Percentiles rank a stretch among this genome's conserved stretches.
phyloP scores from a whole-genome alignment of 2,888 invertebrate genomes.

The Lepidocyrtoides sp. region DNA sequence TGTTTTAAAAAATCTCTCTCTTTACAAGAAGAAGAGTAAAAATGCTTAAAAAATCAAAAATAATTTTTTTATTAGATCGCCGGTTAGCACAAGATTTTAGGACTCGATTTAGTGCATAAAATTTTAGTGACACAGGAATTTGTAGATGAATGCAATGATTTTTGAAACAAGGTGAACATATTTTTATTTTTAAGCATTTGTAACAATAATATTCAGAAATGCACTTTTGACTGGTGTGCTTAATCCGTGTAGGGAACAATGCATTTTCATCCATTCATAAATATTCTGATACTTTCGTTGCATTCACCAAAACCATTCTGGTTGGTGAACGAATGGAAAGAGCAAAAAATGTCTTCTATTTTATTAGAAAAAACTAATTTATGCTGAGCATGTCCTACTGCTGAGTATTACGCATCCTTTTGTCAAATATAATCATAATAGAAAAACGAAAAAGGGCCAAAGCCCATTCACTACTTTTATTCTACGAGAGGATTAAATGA shows the following conservation, averaged over 20 bases:
- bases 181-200: not conserved
- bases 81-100: too few relatives aligned
- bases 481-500: conserved; percentile 75
- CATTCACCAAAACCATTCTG: not conserved
- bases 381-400: conserved; percentile 81
- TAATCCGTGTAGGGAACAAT: conserved; percentile 1
- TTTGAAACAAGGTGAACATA: too few relatives aligned
- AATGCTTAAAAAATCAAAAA: not conserved
- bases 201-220: not conserved
- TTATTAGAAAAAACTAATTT: conserved; percentile 76
- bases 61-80: too few relatives aligned
- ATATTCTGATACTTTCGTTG: not conserved
- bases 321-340: not conserved
- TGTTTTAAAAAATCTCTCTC: not conserved
- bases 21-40: not conserved
- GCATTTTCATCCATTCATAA: not conserved
- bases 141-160: too few relatives aligned
- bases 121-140: too few relatives aligned
- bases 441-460: conserved; percentile 37
- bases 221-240: not conserved
- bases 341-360: conserved; percentile 27
- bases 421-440: conserved; percentile 34
- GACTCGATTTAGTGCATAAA: too few relatives aligned
- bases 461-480: conserved; percentile 35
- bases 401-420: conserved; percentile 66